Evolutionary conservation across 2,797 vertebrate species (phyloP).

Genomic region (Bovichtus diacanthus): DNA sequence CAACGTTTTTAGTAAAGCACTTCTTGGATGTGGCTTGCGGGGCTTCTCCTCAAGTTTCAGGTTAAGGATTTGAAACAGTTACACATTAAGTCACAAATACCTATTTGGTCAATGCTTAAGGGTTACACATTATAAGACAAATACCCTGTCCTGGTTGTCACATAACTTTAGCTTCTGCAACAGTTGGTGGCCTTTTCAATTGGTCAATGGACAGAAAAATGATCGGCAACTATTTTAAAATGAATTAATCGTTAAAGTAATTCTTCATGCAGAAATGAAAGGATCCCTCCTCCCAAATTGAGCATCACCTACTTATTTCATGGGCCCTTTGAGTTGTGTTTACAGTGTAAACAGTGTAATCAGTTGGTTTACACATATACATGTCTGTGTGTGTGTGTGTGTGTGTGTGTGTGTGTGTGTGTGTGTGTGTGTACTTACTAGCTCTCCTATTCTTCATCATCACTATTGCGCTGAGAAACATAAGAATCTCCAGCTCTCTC

Average conservation of each 20-base stretch:
- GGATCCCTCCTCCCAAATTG: background rate
- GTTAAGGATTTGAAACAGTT: background rate
- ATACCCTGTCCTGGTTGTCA: too few species aligned
- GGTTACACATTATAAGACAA: background rate
- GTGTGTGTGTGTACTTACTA: constrained; percentile 81
- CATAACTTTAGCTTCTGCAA: too few species aligned
- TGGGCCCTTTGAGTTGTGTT: constrained; percentile 5
- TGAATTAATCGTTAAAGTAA: too few species aligned
- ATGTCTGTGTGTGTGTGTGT: background rate
- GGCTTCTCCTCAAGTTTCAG: background rate
- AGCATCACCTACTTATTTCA: background rate
- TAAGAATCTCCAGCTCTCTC: constrained; percentile 97
- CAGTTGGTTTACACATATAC: constrained; percentile 35
- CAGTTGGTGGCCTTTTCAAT: too few species aligned
- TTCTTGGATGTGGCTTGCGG: constrained; percentile 6
- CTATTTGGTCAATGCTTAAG: constrained; percentile 31
- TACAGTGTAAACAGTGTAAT: constrained; percentile 43
- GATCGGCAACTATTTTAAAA: too few species aligned
- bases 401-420: background rate
- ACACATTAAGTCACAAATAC: constrained; percentile 32
- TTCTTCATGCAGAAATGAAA: too few species aligned
- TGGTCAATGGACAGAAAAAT: too few species aligned
- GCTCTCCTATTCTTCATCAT: constrained; percentile 99
- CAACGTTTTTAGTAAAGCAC: constrained; percentile 22
- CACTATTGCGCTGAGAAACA: constrained; percentile 98